Percentiles rank a stretch among this genome's conserved stretches.
phyloP scores from a whole-genome alignment of 2,113 vertebrate genomes.

The Romanogobio albipinnatus region DNA sequence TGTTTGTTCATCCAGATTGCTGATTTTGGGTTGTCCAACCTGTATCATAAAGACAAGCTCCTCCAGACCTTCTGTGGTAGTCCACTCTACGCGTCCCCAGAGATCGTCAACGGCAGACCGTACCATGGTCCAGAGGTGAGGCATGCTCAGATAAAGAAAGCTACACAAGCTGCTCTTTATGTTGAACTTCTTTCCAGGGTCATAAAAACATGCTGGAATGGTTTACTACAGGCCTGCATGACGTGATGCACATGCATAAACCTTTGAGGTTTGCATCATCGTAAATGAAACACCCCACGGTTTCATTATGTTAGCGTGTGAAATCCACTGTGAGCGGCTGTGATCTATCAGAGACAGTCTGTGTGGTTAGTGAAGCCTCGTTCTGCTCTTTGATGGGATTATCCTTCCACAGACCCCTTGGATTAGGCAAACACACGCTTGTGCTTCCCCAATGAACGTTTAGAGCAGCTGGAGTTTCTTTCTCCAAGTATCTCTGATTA shows the following conservation, averaged over 20 bases:
- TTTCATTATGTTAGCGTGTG: slow-evolving; percentile 35
- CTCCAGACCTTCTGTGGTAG: slow-evolving; percentile 98
- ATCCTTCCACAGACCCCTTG: slow-evolving; percentile 32
- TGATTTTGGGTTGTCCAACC: slow-evolving; percentile 97
- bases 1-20: slow-evolving; percentile 82
- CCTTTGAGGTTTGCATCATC: slow-evolving; percentile 21
- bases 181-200: slow-evolving; percentile 11
- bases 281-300: slow-evolving; percentile 37
- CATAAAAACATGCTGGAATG: slow-evolving; percentile 29
- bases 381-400: slow-evolving; percentile 48
- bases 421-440: slow-evolving; percentile 29
- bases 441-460: background rate
- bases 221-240: slow-evolving; percentile 23
- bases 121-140: slow-evolving; percentile 94
- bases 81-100: slow-evolving; percentile 95
- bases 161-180: background rate
- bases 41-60: slow-evolving; percentile 96
- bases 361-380: slow-evolving; percentile 43
- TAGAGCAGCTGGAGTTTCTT: slow-evolving; percentile 21
- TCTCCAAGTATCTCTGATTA: slow-evolving; percentile 7
- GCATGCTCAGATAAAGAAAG: background rate
- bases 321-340: slow-evolving; percentile 22
- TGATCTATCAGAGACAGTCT: slow-evolving; percentile 49
- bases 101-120: slow-evolving; percentile 97
- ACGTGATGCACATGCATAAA: slow-evolving; percentile 20